phyloP scores from a whole-genome alignment of 2,113 vertebrate species.

The Nyctereutes procyonoides region DNA sequence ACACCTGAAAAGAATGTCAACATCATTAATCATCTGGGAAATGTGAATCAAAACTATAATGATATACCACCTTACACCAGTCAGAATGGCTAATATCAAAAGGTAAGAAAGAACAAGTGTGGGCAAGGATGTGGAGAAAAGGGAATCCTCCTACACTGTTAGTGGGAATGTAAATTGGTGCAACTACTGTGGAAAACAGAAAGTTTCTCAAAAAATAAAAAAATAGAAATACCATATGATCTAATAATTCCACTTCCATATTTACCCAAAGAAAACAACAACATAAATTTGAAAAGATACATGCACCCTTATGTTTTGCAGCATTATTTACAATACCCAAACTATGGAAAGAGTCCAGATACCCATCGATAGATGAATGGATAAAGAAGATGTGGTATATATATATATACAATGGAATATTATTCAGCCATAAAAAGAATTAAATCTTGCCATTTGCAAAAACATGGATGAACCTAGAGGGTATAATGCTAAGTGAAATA shows the following conservation, averaged over 20 bases:
- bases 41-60: neutral
- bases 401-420: neutral
- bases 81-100: neutral
- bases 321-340: neutral
- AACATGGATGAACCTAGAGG: neutral
- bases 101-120: neutral
- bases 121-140: neutral
- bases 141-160: neutral
- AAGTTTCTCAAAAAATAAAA: neutral
- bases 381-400: neutral
- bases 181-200: neutral
- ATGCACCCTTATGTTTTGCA: neutral
- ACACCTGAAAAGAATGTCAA: neutral
- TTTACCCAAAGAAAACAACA: neutral
- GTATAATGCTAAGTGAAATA: neutral
- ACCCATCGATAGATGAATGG: neutral
- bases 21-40: neutral
- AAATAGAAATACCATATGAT: neutral
- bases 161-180: neutral
- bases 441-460: neutral
- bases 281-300: neutral
- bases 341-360: neutral
- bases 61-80: neutral
- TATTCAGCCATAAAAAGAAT: neutral
- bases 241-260: neutral